A percentile compares a stretch with the other conserved stretches of the same genome.
Evolutionary conservation across 2,797 vertebrate genomes (phyloP).

Genomic region (Tenualosa ilisha): DNA sequence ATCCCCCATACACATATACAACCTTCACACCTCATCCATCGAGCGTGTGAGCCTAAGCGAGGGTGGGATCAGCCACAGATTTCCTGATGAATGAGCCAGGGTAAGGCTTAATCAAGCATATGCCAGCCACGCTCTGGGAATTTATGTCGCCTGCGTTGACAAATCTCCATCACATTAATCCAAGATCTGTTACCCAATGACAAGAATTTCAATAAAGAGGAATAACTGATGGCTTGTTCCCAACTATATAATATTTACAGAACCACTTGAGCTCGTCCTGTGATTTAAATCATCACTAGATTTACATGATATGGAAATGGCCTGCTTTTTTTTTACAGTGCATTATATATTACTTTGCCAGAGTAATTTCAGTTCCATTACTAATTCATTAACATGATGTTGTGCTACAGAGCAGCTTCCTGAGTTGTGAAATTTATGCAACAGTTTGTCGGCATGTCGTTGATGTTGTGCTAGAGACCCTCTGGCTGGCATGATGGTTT

Average conservation of each 20-base stretch:
- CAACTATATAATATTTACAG: slow-evolving; percentile 49
- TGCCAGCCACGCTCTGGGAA: slow-evolving; percentile 38
- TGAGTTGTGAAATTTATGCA: slow-evolving; percentile 29
- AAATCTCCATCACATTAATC: slow-evolving; percentile 59
- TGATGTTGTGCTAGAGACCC: background rate
- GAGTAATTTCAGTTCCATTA: slow-evolving; percentile 37
- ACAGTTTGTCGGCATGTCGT: slow-evolving; percentile 14
- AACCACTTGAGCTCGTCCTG: slow-evolving; percentile 31
- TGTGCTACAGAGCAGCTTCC: background rate
- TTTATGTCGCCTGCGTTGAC: slow-evolving; percentile 58
- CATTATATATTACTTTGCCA: slow-evolving; percentile 35
- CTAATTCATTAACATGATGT: slow-evolving; percentile 35
- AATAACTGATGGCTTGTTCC: slow-evolving; percentile 50
- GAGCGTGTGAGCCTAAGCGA: background rate
- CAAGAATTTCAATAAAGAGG: slow-evolving; percentile 61
- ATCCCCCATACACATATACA: background rate
- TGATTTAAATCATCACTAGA: slow-evolving; percentile 50
- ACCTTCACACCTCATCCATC: background rate
- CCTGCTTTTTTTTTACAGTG: slow-evolving; percentile 29
- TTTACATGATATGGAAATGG: slow-evolving; percentile 42
- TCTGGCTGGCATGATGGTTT: background rate
- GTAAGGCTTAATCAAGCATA: slow-evolving; percentile 34
- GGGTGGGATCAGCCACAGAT: background rate
- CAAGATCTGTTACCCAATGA: slow-evolving; percentile 58
- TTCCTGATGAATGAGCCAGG: slow-evolving; percentile 9